phyloP scores from a whole-genome alignment of 2,888 invertebrate species.

The Blomia tropicalis region DNA sequence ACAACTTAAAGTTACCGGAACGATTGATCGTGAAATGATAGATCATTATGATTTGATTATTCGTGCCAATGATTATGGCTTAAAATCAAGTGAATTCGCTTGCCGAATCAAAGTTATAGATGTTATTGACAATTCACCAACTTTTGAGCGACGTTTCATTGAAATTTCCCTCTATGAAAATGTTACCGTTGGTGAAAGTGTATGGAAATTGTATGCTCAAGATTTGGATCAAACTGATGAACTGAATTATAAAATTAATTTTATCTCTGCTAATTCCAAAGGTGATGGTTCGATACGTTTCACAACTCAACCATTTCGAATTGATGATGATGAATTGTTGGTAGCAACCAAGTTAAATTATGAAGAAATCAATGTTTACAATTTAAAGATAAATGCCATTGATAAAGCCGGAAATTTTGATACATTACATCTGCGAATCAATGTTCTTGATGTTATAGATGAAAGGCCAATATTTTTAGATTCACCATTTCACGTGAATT shows the following conservation, averaged over 20 bases:
- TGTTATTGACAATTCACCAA: conserved; percentile 75
- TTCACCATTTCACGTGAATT: conserved; percentile 81
- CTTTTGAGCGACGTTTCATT: conserved; percentile 66
- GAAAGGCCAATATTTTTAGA: conserved; percentile 80
- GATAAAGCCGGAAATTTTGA: conserved; percentile 44
- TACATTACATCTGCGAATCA: conserved; percentile 55
- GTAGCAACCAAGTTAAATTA: conserved; percentile 49
- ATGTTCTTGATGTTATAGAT: conserved; percentile 79
- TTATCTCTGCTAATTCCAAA: conserved; percentile 71
- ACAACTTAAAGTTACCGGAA: conserved; percentile 62
- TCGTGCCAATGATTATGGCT: conserved; percentile 70
- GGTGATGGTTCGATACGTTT: no score
- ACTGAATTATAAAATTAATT: conserved; percentile 74
- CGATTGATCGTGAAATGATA: conserved; percentile 63
- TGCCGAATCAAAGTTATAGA: conserved; percentile 60
- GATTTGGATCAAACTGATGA: conserved; percentile 61
- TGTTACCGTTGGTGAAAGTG: conserved; percentile 77
- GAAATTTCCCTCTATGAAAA: conserved; percentile 79
- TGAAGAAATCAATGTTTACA: conserved; percentile 68
- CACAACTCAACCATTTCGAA: conserved; percentile 82
- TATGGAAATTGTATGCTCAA: conserved; percentile 48
- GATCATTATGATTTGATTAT: conserved; percentile 56
- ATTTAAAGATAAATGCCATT: conserved; percentile 66
- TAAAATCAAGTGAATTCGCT: conserved; percentile 51
- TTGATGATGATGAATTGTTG: conserved; percentile 77